Evolutionary conservation across 2,888 invertebrate species (phyloP).

Genomic region (Smittia sp.): DNA sequence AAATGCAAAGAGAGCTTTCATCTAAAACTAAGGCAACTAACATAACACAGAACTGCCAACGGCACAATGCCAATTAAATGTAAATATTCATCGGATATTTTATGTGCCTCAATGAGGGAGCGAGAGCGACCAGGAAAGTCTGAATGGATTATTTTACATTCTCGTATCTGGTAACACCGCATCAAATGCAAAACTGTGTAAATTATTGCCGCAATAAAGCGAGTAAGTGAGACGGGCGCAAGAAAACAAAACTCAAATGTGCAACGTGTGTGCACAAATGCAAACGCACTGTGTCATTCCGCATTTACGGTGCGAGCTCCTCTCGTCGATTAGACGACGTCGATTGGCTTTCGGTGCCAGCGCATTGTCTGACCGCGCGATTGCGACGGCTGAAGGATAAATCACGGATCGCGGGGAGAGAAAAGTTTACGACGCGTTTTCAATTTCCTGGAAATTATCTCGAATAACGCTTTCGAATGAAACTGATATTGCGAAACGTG

Average conservation of each 20-base stretch:
- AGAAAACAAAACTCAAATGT: not conserved
- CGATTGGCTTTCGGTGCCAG: not conserved
- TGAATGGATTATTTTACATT: conserved; percentile 19
- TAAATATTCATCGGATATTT: conserved; percentile 17
- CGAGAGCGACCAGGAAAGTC: not conserved
- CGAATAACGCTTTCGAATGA: not conserved
- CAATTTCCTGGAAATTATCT: conserved; percentile 39
- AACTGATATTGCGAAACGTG: conserved; percentile 23
- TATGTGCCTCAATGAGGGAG: conserved; percentile 1
- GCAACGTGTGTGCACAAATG: conserved; percentile 2
- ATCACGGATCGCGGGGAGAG: conserved; percentile 11
- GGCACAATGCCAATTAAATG: conserved; percentile 33
- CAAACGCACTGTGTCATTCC: conserved; percentile 15
- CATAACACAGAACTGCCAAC: conserved; percentile 10
- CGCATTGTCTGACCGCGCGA: conserved; percentile 8
- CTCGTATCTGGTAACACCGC: conserved; percentile 14
- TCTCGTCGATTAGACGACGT: not conserved
- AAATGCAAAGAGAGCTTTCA: conserved; percentile 9
- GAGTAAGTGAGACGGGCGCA: not conserved
- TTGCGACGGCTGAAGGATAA: conserved; percentile 23
- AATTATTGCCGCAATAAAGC: conserved; percentile 22
- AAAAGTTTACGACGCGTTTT: conserved; percentile 9
- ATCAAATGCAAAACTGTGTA: conserved; percentile 16
- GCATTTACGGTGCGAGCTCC: not conserved
- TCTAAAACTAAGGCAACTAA: conserved; percentile 1